Percentiles rank a stretch among this genome's conserved stretches.
These are phyloP conservation scores for Zaprionus ghesquierei DNA, from an alignment of 1,140 invertebrate genomes.

Conservation along the genomic window DNA sequence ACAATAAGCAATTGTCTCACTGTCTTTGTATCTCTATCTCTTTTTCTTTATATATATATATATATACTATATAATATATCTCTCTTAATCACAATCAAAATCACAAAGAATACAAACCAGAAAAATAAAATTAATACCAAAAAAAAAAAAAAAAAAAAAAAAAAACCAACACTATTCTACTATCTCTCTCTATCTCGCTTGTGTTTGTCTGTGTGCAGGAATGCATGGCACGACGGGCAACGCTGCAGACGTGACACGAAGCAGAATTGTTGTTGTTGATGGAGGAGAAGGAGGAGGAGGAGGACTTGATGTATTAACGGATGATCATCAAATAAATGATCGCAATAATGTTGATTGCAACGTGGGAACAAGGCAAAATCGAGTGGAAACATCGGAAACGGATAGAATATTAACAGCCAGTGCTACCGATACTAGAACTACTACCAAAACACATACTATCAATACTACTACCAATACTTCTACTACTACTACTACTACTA, in stretches of 20 bases:
- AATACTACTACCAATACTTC: too few relatives aligned
- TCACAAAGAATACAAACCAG: conserved; percentile 14
- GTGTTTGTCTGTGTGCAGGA: conserved; percentile 83
- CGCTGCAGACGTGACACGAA: conserved; percentile 14
- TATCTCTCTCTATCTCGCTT: conserved; percentile 82
- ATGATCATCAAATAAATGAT: conserved; percentile 10
- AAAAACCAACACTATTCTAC: conserved; percentile 76
- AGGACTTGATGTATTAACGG: conserved; percentile 15
- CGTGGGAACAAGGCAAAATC: conserved; percentile 32
- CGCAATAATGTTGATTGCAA: conserved; percentile 23
- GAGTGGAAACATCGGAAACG: background rate
- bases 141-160: conserved; percentile 36
- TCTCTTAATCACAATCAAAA: conserved; percentile 27
- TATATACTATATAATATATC: conserved; percentile 23
- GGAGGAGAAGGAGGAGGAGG: conserved; percentile 1
- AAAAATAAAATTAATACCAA: conserved; percentile 30
- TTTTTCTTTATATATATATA: conserved; percentile 30
- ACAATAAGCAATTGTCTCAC: conserved; percentile 50
- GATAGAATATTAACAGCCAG: conserved; percentile 18
- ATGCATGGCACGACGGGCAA: conserved; percentile 67
- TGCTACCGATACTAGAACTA: conserved; percentile 34
- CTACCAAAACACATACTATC: conserved; percentile 6
- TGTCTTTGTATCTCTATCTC: conserved; percentile 58
- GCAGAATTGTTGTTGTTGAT: conserved; percentile 53
- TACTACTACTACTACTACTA: background rate